A percentile compares a stretch with the other conserved stretches of the same genome.
Conservation (phyloP, 2,797 vertebrate genomes). For the Holocentrus rufus region DNA sequence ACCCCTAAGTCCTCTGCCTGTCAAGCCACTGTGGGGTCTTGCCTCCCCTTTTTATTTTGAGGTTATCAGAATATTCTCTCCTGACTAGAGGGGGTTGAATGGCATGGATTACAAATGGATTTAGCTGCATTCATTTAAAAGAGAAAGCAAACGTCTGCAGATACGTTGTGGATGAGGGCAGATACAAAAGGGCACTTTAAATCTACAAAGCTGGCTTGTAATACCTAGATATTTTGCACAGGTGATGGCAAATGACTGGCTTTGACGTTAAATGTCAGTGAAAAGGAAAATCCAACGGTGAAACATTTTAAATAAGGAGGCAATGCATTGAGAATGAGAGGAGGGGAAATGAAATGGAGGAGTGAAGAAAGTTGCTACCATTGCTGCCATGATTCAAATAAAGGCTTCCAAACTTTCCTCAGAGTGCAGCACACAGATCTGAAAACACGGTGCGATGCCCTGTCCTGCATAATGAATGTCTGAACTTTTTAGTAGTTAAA, state of each 20-base stretch:
- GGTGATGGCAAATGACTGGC: not conserved
- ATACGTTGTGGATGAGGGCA: too few species aligned
- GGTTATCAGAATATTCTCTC: conserved; percentile 7
- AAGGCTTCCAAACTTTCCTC: not conserved
- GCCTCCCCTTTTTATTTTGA: not conserved
- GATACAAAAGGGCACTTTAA: too few species aligned
- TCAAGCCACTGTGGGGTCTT: conserved; percentile 2
- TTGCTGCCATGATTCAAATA: not conserved
- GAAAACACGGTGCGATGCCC: conserved; percentile 9
- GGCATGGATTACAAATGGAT: conserved; percentile 1
- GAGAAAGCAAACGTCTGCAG: not conserved
- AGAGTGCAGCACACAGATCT: not conserved
- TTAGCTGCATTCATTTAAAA: not conserved
- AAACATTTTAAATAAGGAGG: not conserved
- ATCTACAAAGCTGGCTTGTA: too few species aligned
- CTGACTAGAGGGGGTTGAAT: not conserved
- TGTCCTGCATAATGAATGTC: conserved; percentile 15
- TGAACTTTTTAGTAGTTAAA: conserved; percentile 27
- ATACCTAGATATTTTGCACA: not conserved
- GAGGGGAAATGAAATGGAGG: not conserved
- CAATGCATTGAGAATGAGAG: not conserved
- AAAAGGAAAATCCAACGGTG: not conserved
- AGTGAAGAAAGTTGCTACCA: not conserved
- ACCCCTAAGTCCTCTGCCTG: conserved; percentile 4
- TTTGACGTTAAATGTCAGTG: not conserved